Percentiles rank a stretch among this genome's conserved stretches.
phyloP scores from a whole-genome alignment of 2,888 invertebrate genomes.

The Troides oblongomaculatus region DNA sequence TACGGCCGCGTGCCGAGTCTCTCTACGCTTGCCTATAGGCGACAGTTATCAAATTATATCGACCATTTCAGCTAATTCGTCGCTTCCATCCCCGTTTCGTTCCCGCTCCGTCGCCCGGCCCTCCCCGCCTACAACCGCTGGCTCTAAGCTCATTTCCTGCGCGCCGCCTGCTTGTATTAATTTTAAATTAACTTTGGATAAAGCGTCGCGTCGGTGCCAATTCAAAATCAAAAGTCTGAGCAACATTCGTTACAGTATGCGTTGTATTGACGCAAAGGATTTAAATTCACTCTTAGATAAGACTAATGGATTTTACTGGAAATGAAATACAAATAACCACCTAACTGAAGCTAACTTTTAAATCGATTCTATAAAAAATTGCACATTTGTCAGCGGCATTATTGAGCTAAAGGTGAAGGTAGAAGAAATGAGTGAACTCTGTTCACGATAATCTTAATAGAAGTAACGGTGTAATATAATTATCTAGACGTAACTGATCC shows the following conservation, averaged over 20 bases:
- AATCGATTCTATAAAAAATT: no score
- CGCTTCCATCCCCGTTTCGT: slow-evolving; percentile 37
- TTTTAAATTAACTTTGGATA: slow-evolving; percentile 85
- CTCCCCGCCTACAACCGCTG: slow-evolving; percentile 44
- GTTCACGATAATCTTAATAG: no score
- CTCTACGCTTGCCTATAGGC: slow-evolving; percentile 40
- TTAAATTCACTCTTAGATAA: background rate
- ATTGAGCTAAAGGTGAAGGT: no score
- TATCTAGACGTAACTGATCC: no score
- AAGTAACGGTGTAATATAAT: no score
- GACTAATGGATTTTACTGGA: no score
- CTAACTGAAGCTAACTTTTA: no score
- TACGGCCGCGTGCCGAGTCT: slow-evolving; percentile 3
- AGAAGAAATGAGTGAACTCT: no score
- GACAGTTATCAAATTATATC: slow-evolving; percentile 54
- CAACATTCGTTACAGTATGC: slow-evolving; percentile 6
- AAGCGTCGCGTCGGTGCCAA: slow-evolving; percentile 46
- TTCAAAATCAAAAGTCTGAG: slow-evolving; percentile 20
- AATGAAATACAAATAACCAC: no score
- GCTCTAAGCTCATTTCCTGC: slow-evolving; percentile 85
- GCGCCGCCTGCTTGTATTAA: slow-evolving; percentile 85
- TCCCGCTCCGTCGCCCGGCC: slow-evolving; percentile 35
- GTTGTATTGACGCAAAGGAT: background rate
- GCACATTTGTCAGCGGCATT: no score
- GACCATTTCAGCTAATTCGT: slow-evolving; percentile 60